Evolutionary conservation across 1,140 invertebrate species (phyloP), one percentile per base, ranked within the genome.

Genomic region (Heliothis subflexa): DNA sequence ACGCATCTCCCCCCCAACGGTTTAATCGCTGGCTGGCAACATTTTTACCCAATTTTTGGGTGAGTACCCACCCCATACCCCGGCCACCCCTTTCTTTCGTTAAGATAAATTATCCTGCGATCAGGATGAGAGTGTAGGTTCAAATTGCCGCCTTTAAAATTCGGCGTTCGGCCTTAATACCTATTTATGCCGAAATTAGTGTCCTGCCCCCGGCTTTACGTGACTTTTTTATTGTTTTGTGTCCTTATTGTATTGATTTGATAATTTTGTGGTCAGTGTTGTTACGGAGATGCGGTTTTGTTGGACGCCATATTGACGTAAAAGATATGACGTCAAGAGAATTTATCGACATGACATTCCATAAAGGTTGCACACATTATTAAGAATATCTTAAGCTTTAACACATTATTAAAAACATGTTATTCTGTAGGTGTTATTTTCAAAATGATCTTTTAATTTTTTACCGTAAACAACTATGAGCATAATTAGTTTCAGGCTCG

Each of bases 1-100:
- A 93, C 93, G 93, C 89, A 93, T 94, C 93, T 91, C 93, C 93
- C 54, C 33, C 93, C 83, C 92, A 85, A 91, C 87, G 88, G 89
- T 93, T 94, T 94, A 94, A 94, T 94, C 93, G 93, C 86, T 93
- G 82, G 91, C 92, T 92, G 90, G 93, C 89, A 94, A 94, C 93
- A 94, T 94, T 94, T 94, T 94, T 94, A 93, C 91, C 91, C 93
- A 94, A 94, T 94, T 94, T 94, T 94, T 94, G 92, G 90, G 89
- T 78, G 81, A 82, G 70, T 78, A 82, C 86, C 80, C 28, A 75
- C 83, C 75, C 77, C 82, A 54, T 75, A 79, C 85, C 86, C 85
- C 13, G 83, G 90, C 90, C 89, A 93, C 90, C 92, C 92, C 91
- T 94, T 94, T 94, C 91, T 94, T 94, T 94, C 91, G 89, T 93